A percentile compares a stretch with the other conserved stretches of the same genome.
phyloP scores from a whole-genome alignment of 1,140 invertebrate species.

The Zaprionus tsacasi region DNA sequence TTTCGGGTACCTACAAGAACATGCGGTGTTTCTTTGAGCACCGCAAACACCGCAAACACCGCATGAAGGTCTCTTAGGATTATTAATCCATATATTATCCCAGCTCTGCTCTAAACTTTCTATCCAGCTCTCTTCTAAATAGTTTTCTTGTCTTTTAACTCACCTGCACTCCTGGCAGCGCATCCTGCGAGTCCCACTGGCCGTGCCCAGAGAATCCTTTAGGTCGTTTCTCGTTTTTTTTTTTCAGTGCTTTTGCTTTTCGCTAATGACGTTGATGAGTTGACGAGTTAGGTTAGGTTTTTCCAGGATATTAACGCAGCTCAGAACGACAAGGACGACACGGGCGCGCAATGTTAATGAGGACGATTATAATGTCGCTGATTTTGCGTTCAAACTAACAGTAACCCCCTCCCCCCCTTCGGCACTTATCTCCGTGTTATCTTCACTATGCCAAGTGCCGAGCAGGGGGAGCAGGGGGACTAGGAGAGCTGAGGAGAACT shows the following conservation, averaged over 20 bases:
- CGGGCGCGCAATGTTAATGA: constrained; percentile 64
- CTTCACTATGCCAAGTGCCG: constrained; percentile 73
- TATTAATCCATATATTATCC: not conserved
- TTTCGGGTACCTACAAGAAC: too few species aligned
- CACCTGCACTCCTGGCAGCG: not conserved
- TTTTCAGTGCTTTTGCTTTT: constrained; percentile 40
- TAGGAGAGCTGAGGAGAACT: constrained; percentile 21
- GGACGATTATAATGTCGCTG: constrained; percentile 82
- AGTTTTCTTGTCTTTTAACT: not conserved
- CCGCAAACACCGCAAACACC: too few species aligned
- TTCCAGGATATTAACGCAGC: constrained; percentile 77
- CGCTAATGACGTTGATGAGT: constrained; percentile 82
- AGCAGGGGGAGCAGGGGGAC: not conserved
- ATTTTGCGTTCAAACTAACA: constrained; percentile 80
- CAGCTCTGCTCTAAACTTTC: not conserved
- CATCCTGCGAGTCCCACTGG: constrained; percentile 5
- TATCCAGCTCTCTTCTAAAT: not conserved
- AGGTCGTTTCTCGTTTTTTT: constrained; percentile 8
- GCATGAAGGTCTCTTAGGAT: too few species aligned
- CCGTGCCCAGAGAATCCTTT: constrained; percentile 18
- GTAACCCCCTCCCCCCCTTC: constrained; percentile 40
- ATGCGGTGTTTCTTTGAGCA: too few species aligned
- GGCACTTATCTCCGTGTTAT: constrained; percentile 24
- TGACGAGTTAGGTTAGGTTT: constrained; percentile 80
- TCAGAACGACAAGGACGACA: constrained; percentile 23